Conservation (phyloP, 2,888 invertebrate genomes). For the Chalcis sispes region DNA sequence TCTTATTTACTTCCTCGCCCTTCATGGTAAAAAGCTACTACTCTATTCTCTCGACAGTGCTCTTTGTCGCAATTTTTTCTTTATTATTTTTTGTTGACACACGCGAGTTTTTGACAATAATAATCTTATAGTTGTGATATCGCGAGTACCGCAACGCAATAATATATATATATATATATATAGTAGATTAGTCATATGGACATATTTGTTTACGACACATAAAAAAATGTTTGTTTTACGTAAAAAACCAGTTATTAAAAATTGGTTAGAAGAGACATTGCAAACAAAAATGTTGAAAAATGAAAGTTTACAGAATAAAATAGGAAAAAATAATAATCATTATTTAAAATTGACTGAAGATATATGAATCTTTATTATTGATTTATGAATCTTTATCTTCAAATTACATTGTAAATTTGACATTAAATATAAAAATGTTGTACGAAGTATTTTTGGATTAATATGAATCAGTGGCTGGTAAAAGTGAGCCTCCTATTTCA, state of each 20-base stretch:
- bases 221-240: neutral
- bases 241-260: neutral
- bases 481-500: neutral
- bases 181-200: neutral
- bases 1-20: too few species aligned
- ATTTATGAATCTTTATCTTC: constrained; percentile 7
- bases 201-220: neutral
- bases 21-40: too few species aligned
- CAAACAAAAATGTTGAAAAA: neutral
- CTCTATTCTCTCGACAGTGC: too few species aligned
- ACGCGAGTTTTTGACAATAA: too few species aligned
- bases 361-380: neutral
- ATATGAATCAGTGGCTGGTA: constrained; percentile 41
- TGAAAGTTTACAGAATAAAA: neutral
- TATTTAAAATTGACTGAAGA: constrained; percentile 1
- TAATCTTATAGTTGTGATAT: too few species aligned
- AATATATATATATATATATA: too few species aligned
- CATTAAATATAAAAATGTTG: constrained; percentile 39
- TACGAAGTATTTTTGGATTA: constrained; percentile 55
- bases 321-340: neutral
- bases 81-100: too few species aligned
- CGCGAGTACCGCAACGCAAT: too few species aligned
- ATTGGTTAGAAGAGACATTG: neutral
- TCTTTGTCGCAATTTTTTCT: too few species aligned
- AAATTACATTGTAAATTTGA: constrained; percentile 50